phyloP scores from a whole-genome alignment of 2,888 invertebrate species.

The Synanthedon vespiformis region DNA sequence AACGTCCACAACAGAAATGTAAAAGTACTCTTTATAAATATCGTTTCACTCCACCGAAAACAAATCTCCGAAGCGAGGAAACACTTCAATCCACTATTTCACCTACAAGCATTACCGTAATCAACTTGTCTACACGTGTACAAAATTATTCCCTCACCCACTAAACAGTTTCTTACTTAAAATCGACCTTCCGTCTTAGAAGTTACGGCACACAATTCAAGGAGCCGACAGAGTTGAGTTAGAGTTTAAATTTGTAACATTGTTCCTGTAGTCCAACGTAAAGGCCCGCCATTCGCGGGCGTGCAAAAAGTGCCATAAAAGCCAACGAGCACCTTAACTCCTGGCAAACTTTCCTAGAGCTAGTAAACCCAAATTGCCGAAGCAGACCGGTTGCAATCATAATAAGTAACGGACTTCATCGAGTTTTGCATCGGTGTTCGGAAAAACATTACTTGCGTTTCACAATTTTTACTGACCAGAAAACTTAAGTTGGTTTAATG shows the following conservation, averaged over 20 bases:
- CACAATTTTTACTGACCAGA: no score
- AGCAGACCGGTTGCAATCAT: conserved; percentile 23
- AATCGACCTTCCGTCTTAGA: conserved; percentile 5
- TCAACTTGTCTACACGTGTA: conserved; percentile 25
- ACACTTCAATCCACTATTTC: conserved; percentile 27
- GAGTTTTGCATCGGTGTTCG: conserved; percentile 1
- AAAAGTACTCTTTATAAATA: not conserved
- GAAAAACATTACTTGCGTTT: not conserved
- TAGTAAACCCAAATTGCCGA: conserved; percentile 23
- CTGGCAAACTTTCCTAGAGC: conserved; percentile 14
- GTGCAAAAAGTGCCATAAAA: conserved; percentile 52
- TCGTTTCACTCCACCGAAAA: conserved; percentile 6
- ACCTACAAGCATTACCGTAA: conserved; percentile 41
- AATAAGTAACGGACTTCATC: conserved; percentile 19
- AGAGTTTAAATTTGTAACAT: conserved; percentile 11
- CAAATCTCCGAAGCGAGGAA: conserved; percentile 16
- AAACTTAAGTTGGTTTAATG: no score
- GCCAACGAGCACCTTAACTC: conserved; percentile 40
- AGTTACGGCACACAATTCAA: not conserved
- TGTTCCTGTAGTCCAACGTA: conserved; percentile 15
- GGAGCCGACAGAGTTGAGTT: not conserved
- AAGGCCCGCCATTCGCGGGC: conserved; percentile 22
- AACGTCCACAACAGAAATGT: no score
- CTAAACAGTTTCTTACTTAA: not conserved
- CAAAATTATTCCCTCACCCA: conserved; percentile 5